Conservation (phyloP, 2,113 vertebrate species). For the Xenopus tropicalis region UCB_Xtro_10.0 CM004446.2:13001001-13001500, state of each 20-base stretch:
- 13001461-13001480: no score
- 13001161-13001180: slow-evolving; percentile 76
- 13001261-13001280: neutral
- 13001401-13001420: no score
- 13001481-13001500: no score
- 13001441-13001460: no score
- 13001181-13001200: slow-evolving; percentile 76
- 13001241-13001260: slow-evolving; percentile 46
- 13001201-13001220: slow-evolving; percentile 73
- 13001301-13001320: no score
- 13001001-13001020: slow-evolving; percentile 72
- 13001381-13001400: no score
- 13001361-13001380: no score
- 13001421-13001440: no score
- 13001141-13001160: slow-evolving; percentile 60
- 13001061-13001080: neutral
- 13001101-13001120: slow-evolving; percentile 70
- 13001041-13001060: slow-evolving; percentile 10
- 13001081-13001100: neutral
- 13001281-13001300: no score
- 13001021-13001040: slow-evolving; percentile 73
- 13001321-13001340: no score
- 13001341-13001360: no score
- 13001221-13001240: slow-evolving; percentile 78
- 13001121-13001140: slow-evolving; percentile 66